These are phyloP conservation scores for Tanytarsus gracilentus DNA, from an alignment of 2,888 invertebrate species.

Conservation along the genomic window DNA sequence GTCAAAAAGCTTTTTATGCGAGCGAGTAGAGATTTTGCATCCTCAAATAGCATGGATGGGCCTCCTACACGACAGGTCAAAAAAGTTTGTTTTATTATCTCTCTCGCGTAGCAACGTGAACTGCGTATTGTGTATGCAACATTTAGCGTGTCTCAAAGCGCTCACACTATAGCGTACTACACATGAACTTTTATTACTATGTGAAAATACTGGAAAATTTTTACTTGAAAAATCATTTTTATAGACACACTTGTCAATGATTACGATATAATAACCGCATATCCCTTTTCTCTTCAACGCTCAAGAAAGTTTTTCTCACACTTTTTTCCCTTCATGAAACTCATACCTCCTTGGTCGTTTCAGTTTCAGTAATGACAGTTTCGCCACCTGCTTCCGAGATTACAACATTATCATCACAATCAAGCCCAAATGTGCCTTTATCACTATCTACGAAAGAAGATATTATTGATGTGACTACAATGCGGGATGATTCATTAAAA, in stretches of 20 bases:
- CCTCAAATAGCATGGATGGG: too few relatives aligned
- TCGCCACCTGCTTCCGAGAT: constrained; percentile 25
- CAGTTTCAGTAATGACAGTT: constrained; percentile 11
- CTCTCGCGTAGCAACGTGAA: not conserved
- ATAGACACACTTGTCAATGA: too few relatives aligned
- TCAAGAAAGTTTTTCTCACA: too few relatives aligned
- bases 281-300: too few relatives aligned
- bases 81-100: constrained; percentile 11
- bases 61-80: constrained; percentile 1
- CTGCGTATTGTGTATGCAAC: not conserved
- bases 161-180: constrained; percentile 19
- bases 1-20: constrained; percentile 8
- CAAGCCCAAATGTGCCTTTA: constrained; percentile 19
- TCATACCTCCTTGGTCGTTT: not conserved
- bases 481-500: constrained; percentile 21
- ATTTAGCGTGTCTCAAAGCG: constrained; percentile 3
- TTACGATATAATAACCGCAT: too few relatives aligned
- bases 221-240: too few relatives aligned
- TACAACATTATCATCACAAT: constrained; percentile 27
- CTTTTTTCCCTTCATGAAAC: not conserved
- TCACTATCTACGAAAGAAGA: constrained; percentile 8
- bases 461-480: constrained; percentile 10
- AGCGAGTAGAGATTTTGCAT: too few relatives aligned
- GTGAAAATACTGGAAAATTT: not conserved
- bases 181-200: constrained; percentile 1